These are phyloP conservation scores for Sebastes diploproa DNA, from an alignment of 2,797 vertebrate species.

Conservation along the genomic window DNA sequence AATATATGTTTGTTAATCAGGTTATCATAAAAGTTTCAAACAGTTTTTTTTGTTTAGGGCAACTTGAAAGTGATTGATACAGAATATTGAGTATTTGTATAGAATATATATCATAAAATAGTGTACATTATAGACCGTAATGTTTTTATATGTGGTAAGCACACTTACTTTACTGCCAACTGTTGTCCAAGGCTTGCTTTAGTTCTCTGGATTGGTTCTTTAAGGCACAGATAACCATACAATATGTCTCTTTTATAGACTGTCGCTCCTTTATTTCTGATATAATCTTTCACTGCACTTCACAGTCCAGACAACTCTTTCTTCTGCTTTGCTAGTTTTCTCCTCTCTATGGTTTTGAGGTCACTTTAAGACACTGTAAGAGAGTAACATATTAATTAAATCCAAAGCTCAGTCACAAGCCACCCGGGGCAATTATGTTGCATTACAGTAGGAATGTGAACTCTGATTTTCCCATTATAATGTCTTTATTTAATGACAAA, in stretches of 20 bases:
- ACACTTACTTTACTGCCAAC: not conserved
- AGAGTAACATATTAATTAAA: conserved; percentile 16
- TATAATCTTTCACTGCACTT: not conserved
- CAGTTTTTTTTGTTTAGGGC: not conserved
- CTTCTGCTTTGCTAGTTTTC: not conserved
- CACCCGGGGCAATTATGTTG: not conserved
- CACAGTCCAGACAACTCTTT: not conserved
- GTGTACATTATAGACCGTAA: not conserved
- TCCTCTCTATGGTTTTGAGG: not conserved
- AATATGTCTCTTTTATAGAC: not conserved
- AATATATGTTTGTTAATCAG: no score
- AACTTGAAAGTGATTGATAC: not conserved
- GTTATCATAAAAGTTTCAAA: no score
- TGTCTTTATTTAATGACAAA: conserved; percentile 32
- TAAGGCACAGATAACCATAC: not conserved
- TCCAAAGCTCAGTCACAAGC: not conserved
- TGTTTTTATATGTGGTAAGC: not conserved
- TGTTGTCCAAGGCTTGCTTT: not conserved
- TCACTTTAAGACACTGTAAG: not conserved
- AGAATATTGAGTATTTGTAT: not conserved
- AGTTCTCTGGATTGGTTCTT: not conserved
- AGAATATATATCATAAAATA: not conserved
- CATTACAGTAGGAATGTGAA: conserved; percentile 2
- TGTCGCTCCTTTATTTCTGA: not conserved
- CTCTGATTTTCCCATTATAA: conserved; percentile 23